Evolutionary conservation across 2,888 invertebrate genomes (phyloP).

Genomic region (Melipona beecheii): DNA sequence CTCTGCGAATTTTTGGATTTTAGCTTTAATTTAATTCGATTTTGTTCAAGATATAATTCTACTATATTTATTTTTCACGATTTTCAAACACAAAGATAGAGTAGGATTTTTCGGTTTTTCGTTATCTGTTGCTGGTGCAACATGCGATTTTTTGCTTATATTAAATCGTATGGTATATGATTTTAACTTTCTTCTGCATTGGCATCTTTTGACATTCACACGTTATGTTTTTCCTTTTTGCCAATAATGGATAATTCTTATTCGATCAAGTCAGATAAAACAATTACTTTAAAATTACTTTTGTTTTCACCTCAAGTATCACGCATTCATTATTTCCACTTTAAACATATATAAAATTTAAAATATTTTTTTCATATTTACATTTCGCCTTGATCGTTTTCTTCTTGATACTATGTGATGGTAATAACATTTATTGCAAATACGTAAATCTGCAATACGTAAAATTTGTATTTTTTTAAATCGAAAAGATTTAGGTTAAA

Average conservation of each 20-base stretch:
- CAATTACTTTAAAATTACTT: slow-evolving; percentile 1
- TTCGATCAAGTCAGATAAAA: not conserved
- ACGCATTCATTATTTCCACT: not conserved
- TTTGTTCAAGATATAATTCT: not conserved
- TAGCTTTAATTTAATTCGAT: not conserved
- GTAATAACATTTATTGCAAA: not conserved
- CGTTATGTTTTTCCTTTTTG: not conserved
- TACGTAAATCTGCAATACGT: not conserved
- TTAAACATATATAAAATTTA: not conserved
- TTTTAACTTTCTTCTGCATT: not conserved
- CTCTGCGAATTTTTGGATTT: not conserved
- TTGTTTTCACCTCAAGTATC: not conserved
- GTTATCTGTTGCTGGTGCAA: not conserved
- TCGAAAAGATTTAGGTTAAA: not conserved
- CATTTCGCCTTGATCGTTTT: not conserved
- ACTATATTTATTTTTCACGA: not conserved
- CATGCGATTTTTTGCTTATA: not conserved
- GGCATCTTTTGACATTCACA: not conserved
- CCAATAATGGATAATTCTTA: not conserved
- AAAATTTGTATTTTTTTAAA: not conserved
- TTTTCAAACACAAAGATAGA: not conserved
- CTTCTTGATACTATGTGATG: not conserved
- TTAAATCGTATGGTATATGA: not conserved
- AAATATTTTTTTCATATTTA: not conserved
- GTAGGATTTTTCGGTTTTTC: not conserved